Evolutionary conservation across 2,888 invertebrate genomes (phyloP), one percentile per base, ranked within the genome.

Genomic region (Ptilodon capucinus): DNA sequence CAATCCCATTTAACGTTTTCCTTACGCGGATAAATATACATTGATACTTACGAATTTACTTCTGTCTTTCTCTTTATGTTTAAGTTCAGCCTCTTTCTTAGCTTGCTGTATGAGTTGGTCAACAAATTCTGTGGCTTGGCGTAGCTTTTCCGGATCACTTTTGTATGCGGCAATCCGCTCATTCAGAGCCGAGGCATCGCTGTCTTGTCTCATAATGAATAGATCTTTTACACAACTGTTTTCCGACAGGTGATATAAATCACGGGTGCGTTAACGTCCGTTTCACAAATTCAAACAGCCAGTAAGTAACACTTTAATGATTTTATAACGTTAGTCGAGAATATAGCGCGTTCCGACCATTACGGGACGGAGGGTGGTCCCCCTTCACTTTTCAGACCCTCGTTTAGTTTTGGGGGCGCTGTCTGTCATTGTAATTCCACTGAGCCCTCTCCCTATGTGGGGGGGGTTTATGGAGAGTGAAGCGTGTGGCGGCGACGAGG

Each of bases 91-190:
- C 79, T 93, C 92, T 74, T 86, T 87, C 79, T 92, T 92, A 57
- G 93, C 93, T 76, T 91, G 92, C 72, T 91, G 90, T 72, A 93
- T 89, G 51, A 93, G 89, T 75, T 92, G 92, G 68, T 93, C 93
- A 59, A 93, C 91, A 80, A 93, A 93, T 62, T 92, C 92, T 53
- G 87, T 85, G 42, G 93, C 90, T 51, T 91, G 84, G 53, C 92
- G 90, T 75, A 93, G 91, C 79, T 92, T 92, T 53, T 92, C 91
- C 34, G 93, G 92, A 70, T 93, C 93, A 60, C 87, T 89, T 79
- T 92, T 93, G 76, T 93, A 93, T 55, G 91, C 89, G 39, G 90
- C 88, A 68, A 93, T 91, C 68, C 92, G 86, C 53, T 86, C 85
- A 54, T 91, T 84, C 52, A 93, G 68, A 19, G 78, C 76, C 34